A percentile compares a stretch with the other conserved stretches of the same genome.
Evolutionary conservation across 2,888 invertebrate species (phyloP).

Genomic region (Drosophila rubida): DNA sequence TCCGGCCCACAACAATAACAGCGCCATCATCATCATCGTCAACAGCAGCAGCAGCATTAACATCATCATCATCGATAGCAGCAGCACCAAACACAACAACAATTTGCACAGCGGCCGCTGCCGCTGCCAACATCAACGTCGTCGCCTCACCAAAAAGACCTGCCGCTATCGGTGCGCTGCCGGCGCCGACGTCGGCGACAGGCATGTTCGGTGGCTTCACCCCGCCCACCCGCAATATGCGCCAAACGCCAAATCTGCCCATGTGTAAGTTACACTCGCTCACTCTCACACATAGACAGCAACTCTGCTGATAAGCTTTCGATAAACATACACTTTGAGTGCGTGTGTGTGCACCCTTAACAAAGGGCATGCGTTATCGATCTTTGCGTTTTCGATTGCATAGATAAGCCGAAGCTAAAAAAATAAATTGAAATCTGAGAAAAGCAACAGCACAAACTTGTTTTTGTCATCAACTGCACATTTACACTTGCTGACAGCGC

Average conservation of each 20-base stretch:
- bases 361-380: slow-evolving; percentile 51
- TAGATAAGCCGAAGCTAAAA: slow-evolving; percentile 50
- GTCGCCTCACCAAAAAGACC: slow-evolving; percentile 43
- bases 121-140: slow-evolving; percentile 12
- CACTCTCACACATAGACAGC: neutral
- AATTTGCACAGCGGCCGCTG: slow-evolving; percentile 6
- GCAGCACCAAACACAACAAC: slow-evolving; percentile 28
- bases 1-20: slow-evolving; percentile 45
- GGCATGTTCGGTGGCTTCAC: slow-evolving; percentile 43
- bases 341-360: slow-evolving; percentile 15
- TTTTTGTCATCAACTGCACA: slow-evolving; percentile 33
- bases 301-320: slow-evolving; percentile 55
- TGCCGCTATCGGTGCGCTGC: slow-evolving; percentile 28
- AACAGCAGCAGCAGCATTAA: slow-evolving; percentile 16
- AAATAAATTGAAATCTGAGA: slow-evolving; percentile 8
- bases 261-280: slow-evolving; percentile 66
- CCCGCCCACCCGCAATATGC: slow-evolving; percentile 74
- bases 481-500: slow-evolving; percentile 10
- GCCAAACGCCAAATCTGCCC: slow-evolving; percentile 87
- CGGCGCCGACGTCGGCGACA: slow-evolving; percentile 37
- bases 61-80: slow-evolving; percentile 15
- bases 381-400: slow-evolving; percentile 49
- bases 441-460: slow-evolving; percentile 32
- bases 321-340: slow-evolving; percentile 28
- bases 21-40: slow-evolving; percentile 27